These are phyloP conservation scores for Diaperis boleti DNA, from an alignment of 2,888 invertebrate genomes.

Conservation along the genomic window DNA sequence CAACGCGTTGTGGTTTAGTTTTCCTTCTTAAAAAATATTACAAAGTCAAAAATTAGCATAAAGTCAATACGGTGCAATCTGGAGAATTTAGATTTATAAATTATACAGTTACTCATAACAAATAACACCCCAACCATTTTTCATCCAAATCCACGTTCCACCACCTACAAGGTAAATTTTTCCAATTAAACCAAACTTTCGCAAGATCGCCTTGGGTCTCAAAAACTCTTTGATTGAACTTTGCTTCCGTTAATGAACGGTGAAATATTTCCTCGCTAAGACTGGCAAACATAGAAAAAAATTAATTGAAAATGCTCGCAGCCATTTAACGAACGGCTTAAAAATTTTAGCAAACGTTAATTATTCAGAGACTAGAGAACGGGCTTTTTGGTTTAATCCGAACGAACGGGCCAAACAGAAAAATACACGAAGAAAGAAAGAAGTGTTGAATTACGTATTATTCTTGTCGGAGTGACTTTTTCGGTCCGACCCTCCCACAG, in stretches of 20 bases:
- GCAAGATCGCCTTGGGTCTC: too few relatives aligned
- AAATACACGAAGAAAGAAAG: slow-evolving; percentile 13
- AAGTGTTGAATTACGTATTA: background rate
- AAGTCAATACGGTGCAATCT: too few relatives aligned
- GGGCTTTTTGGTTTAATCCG: background rate
- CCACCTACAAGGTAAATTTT: too few relatives aligned
- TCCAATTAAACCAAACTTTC: too few relatives aligned
- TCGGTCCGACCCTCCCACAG: background rate
- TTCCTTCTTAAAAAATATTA: too few relatives aligned
- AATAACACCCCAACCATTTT: too few relatives aligned
- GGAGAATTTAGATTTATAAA: too few relatives aligned
- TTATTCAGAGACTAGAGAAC: background rate
- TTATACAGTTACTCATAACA: too few relatives aligned
- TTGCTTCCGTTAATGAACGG: slow-evolving; percentile 9
- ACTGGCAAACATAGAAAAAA: slow-evolving; percentile 1
- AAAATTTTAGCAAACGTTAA: slow-evolving; percentile 16
- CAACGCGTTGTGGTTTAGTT: too few relatives aligned
- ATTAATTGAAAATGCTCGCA: slow-evolving; percentile 8
- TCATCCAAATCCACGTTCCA: too few relatives aligned
- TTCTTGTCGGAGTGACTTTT: slow-evolving; percentile 19
- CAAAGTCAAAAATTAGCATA: too few relatives aligned
- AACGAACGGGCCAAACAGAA: background rate
- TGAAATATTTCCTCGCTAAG: background rate
- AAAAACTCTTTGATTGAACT: too few relatives aligned
- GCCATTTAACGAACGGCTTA: slow-evolving; percentile 14